These are phyloP conservation scores for Halictus quadricinctus DNA, from an alignment of 2,888 invertebrate species.

Conservation along the genomic window DNA sequence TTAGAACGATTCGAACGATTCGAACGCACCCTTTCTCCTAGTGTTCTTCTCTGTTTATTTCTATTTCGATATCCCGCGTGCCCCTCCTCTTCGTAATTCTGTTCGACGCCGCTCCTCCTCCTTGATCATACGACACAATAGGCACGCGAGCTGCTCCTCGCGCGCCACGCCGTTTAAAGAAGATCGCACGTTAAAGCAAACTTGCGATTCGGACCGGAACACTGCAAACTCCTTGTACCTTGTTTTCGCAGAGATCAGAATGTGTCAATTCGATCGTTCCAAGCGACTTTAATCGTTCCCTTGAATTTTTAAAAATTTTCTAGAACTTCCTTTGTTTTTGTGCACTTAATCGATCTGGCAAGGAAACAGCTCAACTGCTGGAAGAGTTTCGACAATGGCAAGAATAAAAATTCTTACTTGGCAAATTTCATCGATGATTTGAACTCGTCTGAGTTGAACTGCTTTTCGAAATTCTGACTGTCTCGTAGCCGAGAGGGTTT, in stretches of 20 bases:
- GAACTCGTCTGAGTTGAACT: too few relatives aligned
- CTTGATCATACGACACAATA: constrained; percentile 10
- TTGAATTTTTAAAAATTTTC: too few relatives aligned
- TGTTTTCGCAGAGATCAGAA: neutral
- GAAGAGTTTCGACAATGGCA: too few relatives aligned
- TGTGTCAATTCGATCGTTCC: too few relatives aligned
- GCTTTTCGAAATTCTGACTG: too few relatives aligned
- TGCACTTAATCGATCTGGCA: too few relatives aligned
- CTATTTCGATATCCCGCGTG: neutral
- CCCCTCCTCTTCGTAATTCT: neutral
- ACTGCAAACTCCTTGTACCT: neutral
- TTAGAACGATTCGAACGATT: neutral
- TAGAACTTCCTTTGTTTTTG: too few relatives aligned
- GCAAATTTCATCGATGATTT: too few relatives aligned
- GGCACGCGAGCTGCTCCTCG: constrained; percentile 16
- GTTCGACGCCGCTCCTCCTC: neutral
- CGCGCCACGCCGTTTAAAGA: constrained; percentile 5
- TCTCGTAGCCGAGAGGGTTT: too few relatives aligned
- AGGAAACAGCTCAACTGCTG: too few relatives aligned
- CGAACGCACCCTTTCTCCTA: neutral
- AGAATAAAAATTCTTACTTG: too few relatives aligned
- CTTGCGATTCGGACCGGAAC: neutral
- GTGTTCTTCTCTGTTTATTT: neutral
- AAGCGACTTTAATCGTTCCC: too few relatives aligned
- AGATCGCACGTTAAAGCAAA: neutral